Evolutionary conservation across 2,797 vertebrate genomes (phyloP), one percentile per base, ranked within the genome.

Genomic region (Parotocinclus haroldoi): DNA sequence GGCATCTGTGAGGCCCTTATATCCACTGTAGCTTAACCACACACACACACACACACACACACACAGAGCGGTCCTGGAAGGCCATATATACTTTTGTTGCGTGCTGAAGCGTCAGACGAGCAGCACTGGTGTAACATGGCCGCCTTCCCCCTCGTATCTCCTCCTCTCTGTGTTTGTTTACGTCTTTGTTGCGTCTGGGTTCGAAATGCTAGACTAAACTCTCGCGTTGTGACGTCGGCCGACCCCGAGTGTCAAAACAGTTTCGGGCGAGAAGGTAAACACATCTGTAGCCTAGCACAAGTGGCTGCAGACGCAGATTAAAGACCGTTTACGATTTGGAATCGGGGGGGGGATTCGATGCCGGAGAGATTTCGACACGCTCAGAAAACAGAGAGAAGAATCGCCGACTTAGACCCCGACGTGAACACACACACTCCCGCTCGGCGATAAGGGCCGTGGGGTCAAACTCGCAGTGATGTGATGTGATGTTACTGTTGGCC

Each of bases 351-450:
- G n/a, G n/a, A n/a, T n/a, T n/a, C n/a, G n/a, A n/a, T n/a, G n/a
- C n/a, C n/a, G n/a, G n/a, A 39, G 14, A 38, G 10, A 39, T 51
- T 40, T 62, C 59, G 17, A 38, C 59, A 62, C 10, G 48, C 16
- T 72, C 56, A 60, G 64, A 75, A 75, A 71, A 56, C 49, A 19
- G 42, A 50, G 49, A 38, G 58, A 67, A 75, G 59, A 63, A 71
- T 68, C 50, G n/a, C 49, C 10, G 5, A 36, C 60, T 39, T 38
- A 10, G 16, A 46, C 19, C 14, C 40, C 39, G 40, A 11, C 7
- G 13, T 10, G 36, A 13, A 55, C 16, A 54, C 19, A 14, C 18
- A 56, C 63, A 39, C 17, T n/a, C n/a, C 39, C 46, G 18, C 39
- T 13, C 42, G 19, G 40, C 74, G 49, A 37, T 46, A 53, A 6